phyloP scores from a whole-genome alignment of 1,140 invertebrate species.

The Drosophila albomicans region DNA sequence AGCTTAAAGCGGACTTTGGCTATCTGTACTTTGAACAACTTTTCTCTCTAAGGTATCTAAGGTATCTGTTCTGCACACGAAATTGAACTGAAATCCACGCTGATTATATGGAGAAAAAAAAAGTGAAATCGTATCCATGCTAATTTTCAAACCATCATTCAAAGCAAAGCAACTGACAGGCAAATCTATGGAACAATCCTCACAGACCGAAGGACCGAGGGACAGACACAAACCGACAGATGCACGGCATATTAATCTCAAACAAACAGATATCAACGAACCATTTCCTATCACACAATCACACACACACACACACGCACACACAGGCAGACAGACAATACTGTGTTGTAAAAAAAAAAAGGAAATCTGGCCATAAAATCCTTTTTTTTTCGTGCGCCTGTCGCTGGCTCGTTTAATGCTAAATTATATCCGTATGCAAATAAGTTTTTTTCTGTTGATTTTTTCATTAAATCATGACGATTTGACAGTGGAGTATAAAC shows the following conservation, averaged over 20 bases:
- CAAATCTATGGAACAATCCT: slow-evolving; percentile 57
- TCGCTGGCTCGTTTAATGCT: slow-evolving; percentile 75
- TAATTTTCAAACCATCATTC: slow-evolving; percentile 73
- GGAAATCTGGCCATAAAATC: slow-evolving; percentile 66
- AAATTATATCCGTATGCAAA: slow-evolving; percentile 83
- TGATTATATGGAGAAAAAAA: slow-evolving; percentile 31
- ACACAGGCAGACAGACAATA: slow-evolving; percentile 36
- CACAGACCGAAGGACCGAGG: slow-evolving; percentile 8
- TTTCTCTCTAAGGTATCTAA: too few species aligned
- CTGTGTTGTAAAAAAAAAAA: slow-evolving; percentile 50
- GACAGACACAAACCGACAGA: slow-evolving; percentile 69
- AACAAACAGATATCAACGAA: slow-evolving; percentile 77
- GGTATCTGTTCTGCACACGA: background rate
- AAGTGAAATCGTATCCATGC: slow-evolving; percentile 82
- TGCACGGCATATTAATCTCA: slow-evolving; percentile 83
- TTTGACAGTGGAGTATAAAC: slow-evolving; percentile 60
- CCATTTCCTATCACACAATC: slow-evolving; percentile 67
- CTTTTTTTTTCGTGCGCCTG: slow-evolving; percentile 68
- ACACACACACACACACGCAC: slow-evolving; percentile 34
- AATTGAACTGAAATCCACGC: slow-evolving; percentile 16
- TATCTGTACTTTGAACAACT: background rate
- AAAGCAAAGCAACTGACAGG: slow-evolving; percentile 59
- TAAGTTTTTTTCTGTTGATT: slow-evolving; percentile 80
- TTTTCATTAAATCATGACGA: slow-evolving; percentile 84
- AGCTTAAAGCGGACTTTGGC: slow-evolving; percentile 9